Evolutionary conservation across 2,113 vertebrate species (phyloP).

Genomic region (Myiopsitta monachus): DNA sequence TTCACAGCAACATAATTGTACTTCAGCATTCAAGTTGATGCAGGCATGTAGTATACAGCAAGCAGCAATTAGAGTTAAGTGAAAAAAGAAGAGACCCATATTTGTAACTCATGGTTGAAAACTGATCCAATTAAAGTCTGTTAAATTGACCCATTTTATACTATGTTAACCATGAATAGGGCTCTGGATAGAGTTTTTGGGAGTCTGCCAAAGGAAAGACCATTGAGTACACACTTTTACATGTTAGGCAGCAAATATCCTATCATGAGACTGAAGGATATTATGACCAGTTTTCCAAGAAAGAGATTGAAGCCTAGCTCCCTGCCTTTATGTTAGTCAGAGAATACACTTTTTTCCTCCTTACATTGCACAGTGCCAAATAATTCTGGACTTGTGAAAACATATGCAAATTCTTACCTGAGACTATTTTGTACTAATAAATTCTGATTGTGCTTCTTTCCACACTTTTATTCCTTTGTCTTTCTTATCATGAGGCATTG

Average conservation of each 20-base stretch:
- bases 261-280: not conserved
- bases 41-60: not conserved
- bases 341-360: not conserved
- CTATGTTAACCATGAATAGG: conserved; percentile 46
- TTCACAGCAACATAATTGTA: conserved; percentile 50
- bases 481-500: not conserved
- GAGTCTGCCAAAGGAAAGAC: conserved; percentile 32
- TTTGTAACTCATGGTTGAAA: conserved; percentile 62
- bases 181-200: conserved; percentile 35
- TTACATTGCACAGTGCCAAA: not conserved
- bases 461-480: not conserved
- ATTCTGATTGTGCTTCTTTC: not conserved
- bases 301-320: not conserved
- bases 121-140: conserved; percentile 58
- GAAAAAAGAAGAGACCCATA: conserved; percentile 44
- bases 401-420: not conserved
- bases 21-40: not conserved
- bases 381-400: not conserved
- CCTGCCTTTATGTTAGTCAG: not conserved
- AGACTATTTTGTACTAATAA: not conserved
- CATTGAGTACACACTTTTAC: conserved; percentile 33
- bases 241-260: conserved; percentile 11
- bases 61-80: conserved; percentile 46
- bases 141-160: conserved; percentile 64
- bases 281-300: not conserved